These are phyloP conservation scores for Muricea muricata DNA, from an alignment of 92 coral and sea anemone genomes.

Conservation along the genomic window DNA sequence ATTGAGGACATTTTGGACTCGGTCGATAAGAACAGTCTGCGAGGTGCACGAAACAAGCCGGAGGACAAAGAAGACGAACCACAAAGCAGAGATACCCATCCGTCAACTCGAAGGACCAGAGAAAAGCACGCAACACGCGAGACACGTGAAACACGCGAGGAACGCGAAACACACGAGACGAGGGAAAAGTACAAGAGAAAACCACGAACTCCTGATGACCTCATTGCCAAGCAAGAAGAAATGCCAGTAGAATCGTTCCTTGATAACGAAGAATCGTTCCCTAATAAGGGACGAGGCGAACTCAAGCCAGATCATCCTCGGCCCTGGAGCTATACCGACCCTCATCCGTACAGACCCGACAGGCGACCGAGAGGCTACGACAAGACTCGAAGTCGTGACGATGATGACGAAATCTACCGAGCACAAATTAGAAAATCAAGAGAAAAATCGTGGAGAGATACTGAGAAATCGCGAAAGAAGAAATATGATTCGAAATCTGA, in stretches of 20 bases:
- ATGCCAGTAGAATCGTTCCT: constrained; percentile 14
- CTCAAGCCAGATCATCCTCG: not conserved
- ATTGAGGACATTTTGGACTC: constrained; percentile 32
- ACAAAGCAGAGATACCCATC: not conserved
- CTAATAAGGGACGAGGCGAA: too few species aligned
- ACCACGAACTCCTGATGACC: constrained; percentile 2
- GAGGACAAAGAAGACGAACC: constrained; percentile 1
- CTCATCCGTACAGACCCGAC: constrained; percentile 9
- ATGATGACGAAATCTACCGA: constrained; percentile 25
- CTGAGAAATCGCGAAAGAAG: not conserved
- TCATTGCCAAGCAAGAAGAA: constrained; percentile 21
- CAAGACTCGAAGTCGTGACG: not conserved
- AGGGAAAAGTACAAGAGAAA: constrained; percentile 20
- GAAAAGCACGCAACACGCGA: constrained; percentile 17
- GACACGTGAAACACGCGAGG: constrained; percentile 19
- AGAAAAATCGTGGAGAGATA: constrained; percentile 14
- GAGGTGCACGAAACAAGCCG: not conserved
- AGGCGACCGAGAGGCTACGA: not conserved
- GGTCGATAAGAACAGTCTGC: constrained; percentile 31
- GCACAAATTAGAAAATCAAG: constrained; percentile 7
- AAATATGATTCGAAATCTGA: constrained; percentile 18
- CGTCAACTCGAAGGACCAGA: not conserved
- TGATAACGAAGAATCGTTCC: not conserved
- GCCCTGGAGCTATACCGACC: constrained; percentile 4
- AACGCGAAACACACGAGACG: constrained; percentile 14